Evolutionary conservation across 2,113 vertebrate species (phyloP).

Genomic region (Tretioscincus oriximinensis): DNA sequence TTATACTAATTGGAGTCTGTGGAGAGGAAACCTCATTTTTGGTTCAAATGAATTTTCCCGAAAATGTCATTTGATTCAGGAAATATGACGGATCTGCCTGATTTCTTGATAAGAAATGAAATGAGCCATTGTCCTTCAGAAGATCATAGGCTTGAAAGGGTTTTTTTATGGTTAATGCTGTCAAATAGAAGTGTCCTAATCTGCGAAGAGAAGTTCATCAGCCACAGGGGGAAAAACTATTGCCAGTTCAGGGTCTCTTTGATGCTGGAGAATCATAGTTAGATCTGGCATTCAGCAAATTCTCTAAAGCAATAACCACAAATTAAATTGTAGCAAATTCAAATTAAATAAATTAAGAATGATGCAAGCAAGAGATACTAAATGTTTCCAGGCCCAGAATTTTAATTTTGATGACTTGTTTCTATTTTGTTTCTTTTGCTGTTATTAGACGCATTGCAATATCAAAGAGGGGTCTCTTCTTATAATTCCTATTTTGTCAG

Average conservation of each 20-base stretch:
- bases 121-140: constrained; percentile 83
- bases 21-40: constrained; percentile 81
- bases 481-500: no score
- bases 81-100: constrained; percentile 85
- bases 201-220: constrained; percentile 80
- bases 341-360: not conserved
- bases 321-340: constrained; percentile 66
- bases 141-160: constrained; percentile 81
- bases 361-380: constrained; percentile 37
- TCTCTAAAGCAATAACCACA: constrained; percentile 63
- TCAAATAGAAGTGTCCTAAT: constrained; percentile 82
- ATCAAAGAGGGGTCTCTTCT: no score
- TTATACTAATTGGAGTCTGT: constrained; percentile 87
- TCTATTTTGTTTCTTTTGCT: no score
- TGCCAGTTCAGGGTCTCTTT: constrained; percentile 68
- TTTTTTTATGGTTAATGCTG: constrained; percentile 83
- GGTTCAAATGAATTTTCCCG: constrained; percentile 84
- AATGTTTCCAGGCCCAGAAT: not conserved
- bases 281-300: constrained; percentile 52
- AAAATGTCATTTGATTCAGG: constrained; percentile 89
- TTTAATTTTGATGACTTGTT: not conserved
- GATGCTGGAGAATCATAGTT: constrained; percentile 62
- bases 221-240: constrained; percentile 69
- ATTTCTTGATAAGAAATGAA: constrained; percentile 89
- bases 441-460: no score